Evolutionary conservation across 1,140 invertebrate species (phyloP).

Genomic region (Heliothis virescens): DNA sequence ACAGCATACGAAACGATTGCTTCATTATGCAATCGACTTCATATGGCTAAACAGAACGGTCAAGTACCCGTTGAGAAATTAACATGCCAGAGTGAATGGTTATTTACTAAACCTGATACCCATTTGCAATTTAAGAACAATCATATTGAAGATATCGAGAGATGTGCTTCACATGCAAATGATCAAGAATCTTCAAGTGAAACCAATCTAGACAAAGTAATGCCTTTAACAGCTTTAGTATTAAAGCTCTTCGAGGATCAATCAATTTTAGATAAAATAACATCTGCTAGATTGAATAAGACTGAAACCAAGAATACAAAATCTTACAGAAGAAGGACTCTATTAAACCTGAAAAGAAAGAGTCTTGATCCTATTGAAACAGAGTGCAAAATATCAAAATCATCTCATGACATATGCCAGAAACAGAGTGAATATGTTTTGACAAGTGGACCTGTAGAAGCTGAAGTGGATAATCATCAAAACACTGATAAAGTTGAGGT

Average conservation of each 20-base stretch:
- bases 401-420: no score
- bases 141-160: not conserved
- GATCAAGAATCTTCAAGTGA: not conserved
- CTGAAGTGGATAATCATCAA: not conserved
- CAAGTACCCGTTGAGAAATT: not conserved
- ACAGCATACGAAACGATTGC: constrained; percentile 57
- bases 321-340: not conserved
- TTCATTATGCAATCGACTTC: constrained; percentile 9
- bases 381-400: constrained; percentile 5
- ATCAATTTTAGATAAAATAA: not conserved
- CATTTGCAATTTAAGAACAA: constrained; percentile 1
- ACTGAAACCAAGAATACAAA: not conserved
- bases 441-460: not conserved
- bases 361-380: not conserved
- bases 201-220: not conserved
- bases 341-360: constrained; percentile 28
- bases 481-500: not conserved
- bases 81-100: constrained; percentile 58
- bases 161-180: not conserved
- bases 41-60: not conserved
- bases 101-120: constrained; percentile 58
- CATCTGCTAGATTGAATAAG: constrained; percentile 21
- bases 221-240: not conserved
- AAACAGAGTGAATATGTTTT: not conserved
- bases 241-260: constrained; percentile 50